Evolutionary conservation across 2,888 invertebrate species (phyloP).

Genomic region (Oegoconia quadripuncta): DNA sequence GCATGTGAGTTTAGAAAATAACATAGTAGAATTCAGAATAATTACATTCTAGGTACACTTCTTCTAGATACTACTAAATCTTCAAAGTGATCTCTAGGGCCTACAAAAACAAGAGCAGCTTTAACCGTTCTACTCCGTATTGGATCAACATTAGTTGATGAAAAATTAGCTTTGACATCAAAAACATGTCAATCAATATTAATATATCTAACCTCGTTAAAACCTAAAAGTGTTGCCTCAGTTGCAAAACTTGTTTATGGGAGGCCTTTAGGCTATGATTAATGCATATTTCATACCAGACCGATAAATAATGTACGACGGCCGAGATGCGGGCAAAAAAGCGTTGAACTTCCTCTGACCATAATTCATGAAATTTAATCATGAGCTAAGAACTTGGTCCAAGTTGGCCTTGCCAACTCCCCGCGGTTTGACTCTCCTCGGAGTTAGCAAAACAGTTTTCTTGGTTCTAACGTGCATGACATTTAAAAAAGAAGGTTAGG

Average conservation of each 20-base stretch:
- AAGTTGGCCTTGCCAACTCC: constrained; percentile 22
- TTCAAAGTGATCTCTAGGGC: no score
- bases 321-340: constrained; percentile 45
- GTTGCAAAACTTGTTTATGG: constrained; percentile 46
- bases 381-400: constrained; percentile 44
- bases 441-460: no score
- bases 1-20: no score
- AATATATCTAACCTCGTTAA: constrained; percentile 29
- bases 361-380: constrained; percentile 68
- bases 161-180: neutral
- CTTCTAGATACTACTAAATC: no score
- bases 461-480: no score
- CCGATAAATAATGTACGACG: constrained; percentile 56
- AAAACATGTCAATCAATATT: neutral
- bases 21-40: no score
- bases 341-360: constrained; percentile 47
- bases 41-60: no score
- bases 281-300: constrained; percentile 57
- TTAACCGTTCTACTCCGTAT: no score
- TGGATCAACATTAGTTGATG: no score
- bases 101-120: no score
- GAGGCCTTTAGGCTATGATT: constrained; percentile 38
- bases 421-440: constrained; percentile 14
- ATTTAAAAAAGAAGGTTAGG: no score
- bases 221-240: constrained; percentile 31